Percentiles rank a stretch among this genome's conserved stretches.
Evolutionary conservation across 2,888 invertebrate genomes (phyloP).

Genomic region (Gnatocerus cornutus): DNA sequence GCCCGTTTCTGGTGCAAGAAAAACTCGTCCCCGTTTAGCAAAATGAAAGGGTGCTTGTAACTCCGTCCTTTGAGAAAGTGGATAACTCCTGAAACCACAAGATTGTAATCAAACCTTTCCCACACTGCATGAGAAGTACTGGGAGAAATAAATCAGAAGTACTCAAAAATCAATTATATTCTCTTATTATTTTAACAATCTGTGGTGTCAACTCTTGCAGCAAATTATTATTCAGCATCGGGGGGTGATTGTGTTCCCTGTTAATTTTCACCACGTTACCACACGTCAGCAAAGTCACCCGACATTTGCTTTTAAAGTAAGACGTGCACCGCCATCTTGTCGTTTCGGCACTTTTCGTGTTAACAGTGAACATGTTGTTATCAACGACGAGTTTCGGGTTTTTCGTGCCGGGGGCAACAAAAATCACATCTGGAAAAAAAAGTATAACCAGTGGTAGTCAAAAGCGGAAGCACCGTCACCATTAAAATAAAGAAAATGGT

Average conservation of each 20-base stretch:
- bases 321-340: conserved; percentile 60
- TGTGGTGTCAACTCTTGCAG: conserved; percentile 46
- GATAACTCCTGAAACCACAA: conserved; percentile 51
- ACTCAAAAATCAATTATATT: conserved; percentile 13
- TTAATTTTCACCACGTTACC: conserved; percentile 59
- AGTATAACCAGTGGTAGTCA: background rate
- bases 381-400: conserved; percentile 59
- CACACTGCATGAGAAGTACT: background rate
- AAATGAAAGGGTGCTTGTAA: conserved; percentile 53
- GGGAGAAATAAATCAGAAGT: background rate
- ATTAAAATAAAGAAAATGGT: conserved; percentile 2
- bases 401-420: conserved; percentile 56
- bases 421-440: conserved; percentile 53
- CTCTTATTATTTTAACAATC: conserved; percentile 51
- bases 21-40: conserved; percentile 55
- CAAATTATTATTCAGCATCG: conserved; percentile 47
- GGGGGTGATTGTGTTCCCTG: conserved; percentile 57
- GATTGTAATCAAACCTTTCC: background rate
- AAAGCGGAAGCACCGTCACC: conserved; percentile 6
- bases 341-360: conserved; percentile 52
- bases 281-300: conserved; percentile 57
- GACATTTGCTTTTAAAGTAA: conserved; percentile 60
- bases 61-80: conserved; percentile 50
- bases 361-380: conserved; percentile 56
- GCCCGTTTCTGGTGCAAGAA: conserved; percentile 53